A percentile compares a stretch with the other conserved stretches of the same genome.
These are phyloP conservation scores for Apamea monoglypha DNA, from an alignment of 2,888 invertebrate species.

Conservation along the genomic window DNA sequence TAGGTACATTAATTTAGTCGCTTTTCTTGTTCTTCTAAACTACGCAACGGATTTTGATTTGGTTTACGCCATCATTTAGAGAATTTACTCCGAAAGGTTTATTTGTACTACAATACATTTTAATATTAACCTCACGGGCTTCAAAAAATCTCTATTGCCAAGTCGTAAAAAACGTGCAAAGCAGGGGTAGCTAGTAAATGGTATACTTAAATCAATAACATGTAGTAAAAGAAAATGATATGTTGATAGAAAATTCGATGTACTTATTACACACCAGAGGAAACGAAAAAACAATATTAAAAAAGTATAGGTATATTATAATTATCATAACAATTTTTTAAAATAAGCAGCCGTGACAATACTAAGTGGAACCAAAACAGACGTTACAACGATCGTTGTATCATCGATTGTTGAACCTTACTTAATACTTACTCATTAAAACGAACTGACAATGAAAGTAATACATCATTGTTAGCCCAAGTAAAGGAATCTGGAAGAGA, in stretches of 20 bases:
- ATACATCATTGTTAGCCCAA: conserved; percentile 17
- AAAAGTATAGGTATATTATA: neutral
- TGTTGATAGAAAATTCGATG: neutral
- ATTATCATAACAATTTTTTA: neutral
- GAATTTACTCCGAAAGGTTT: too few species aligned
- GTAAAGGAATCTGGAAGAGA: conserved; percentile 3
- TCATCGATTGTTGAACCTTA: conserved; percentile 21
- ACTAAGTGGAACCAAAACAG: conserved; percentile 27
- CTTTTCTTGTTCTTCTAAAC: too few species aligned
- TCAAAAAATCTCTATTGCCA: too few species aligned
- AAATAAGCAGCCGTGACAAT: conserved; percentile 13
- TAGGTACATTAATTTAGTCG: too few species aligned
- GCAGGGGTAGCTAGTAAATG: too few species aligned
- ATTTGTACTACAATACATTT: too few species aligned
- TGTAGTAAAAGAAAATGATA: neutral
- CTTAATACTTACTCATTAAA: conserved; percentile 8
- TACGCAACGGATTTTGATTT: too few species aligned
- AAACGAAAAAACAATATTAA: neutral
- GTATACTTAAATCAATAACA: neutral
- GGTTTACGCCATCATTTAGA: too few species aligned
- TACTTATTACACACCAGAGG: neutral
- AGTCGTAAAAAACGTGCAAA: too few species aligned
- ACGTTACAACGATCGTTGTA: conserved; percentile 8
- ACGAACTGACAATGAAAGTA: conserved; percentile 1
- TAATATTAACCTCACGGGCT: too few species aligned